These are phyloP conservation scores for Pseudorhombus dupliciocellatus DNA, from an alignment of 2,113 vertebrate species.

Conservation along the genomic window DNA sequence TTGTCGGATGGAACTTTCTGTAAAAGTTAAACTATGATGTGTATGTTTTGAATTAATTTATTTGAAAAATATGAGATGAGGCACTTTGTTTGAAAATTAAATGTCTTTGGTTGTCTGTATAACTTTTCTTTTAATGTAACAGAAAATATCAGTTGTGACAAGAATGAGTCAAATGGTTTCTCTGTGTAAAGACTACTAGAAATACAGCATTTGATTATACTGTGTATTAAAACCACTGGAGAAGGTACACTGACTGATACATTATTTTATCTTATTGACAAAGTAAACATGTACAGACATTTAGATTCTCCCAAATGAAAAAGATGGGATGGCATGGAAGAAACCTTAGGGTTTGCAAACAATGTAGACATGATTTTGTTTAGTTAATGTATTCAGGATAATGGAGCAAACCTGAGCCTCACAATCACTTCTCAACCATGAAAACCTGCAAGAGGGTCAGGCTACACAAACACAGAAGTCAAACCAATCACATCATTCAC, in stretches of 20 bases:
- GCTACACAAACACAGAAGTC: too few relatives aligned
- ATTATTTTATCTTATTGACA: not conserved
- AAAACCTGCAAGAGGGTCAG: too few relatives aligned
- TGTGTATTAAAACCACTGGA: slow-evolving; percentile 15
- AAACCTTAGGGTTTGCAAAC: too few relatives aligned
- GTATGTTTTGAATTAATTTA: slow-evolving; percentile 74
- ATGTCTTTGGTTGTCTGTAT: slow-evolving; percentile 16
- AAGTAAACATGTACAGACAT: not conserved
- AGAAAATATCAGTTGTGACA: slow-evolving; percentile 1
- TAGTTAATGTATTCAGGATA: too few relatives aligned
- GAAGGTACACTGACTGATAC: not conserved
- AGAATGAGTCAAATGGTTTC: not conserved
- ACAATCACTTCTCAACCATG: too few relatives aligned
- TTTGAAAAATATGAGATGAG: slow-evolving; percentile 69
- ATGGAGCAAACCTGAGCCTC: too few relatives aligned
- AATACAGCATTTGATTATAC: slow-evolving; percentile 6
- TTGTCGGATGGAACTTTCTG: slow-evolving; percentile 56
- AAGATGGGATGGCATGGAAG: too few relatives aligned
- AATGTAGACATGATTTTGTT: too few relatives aligned
- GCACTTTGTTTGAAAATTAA: slow-evolving; percentile 75
- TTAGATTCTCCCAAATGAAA: not conserved
- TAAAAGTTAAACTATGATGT: slow-evolving; percentile 60
- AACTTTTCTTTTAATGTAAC: slow-evolving; percentile 13
- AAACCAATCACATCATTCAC: too few relatives aligned
- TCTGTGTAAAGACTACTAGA: slow-evolving; percentile 11